A percentile compares a stretch with the other conserved stretches of the same genome.
Conservation (phyloP, 2,113 vertebrate species). For the Toxotes jaculatrix region DNA sequence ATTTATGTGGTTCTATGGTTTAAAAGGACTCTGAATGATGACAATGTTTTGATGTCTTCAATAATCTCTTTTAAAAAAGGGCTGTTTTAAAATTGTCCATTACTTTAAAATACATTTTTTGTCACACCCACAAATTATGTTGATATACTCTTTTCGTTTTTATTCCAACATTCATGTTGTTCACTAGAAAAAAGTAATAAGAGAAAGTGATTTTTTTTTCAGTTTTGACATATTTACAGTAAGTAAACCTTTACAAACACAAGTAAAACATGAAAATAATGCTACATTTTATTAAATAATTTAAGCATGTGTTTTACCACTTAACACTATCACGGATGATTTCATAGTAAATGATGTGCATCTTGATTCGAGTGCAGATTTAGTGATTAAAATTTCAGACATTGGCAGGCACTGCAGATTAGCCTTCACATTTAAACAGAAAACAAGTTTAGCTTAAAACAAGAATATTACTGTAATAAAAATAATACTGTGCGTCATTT, state of each 20-base stretch:
- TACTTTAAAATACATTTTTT: neutral
- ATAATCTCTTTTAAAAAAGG: neutral
- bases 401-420: neutral
- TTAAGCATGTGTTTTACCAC: neutral
- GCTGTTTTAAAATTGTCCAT: neutral
- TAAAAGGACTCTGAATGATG: neutral
- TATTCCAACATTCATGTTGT: neutral
- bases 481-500: neutral
- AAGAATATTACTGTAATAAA: slow-evolving; percentile 8
- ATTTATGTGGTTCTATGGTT: neutral
- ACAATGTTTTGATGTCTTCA: neutral
- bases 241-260: slow-evolving; percentile 32
- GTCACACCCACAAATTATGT: neutral
- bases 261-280: neutral
- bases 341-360: neutral
- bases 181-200: slow-evolving; percentile 25
- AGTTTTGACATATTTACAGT: slow-evolving; percentile 27
- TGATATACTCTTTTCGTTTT: neutral
- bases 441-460: slow-evolving; percentile 11
- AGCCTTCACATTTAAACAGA: slow-evolving; percentile 16
- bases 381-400: neutral
- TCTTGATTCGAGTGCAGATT: neutral
- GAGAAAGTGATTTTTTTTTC: slow-evolving; percentile 19
- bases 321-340: neutral
- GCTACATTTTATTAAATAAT: slow-evolving; percentile 23